Evolutionary conservation across 37 sponge, comb jelly and placozoan species (phyloP), one percentile per base, ranked within the genome.

Genomic region (Corticium candelabrum): DNA sequence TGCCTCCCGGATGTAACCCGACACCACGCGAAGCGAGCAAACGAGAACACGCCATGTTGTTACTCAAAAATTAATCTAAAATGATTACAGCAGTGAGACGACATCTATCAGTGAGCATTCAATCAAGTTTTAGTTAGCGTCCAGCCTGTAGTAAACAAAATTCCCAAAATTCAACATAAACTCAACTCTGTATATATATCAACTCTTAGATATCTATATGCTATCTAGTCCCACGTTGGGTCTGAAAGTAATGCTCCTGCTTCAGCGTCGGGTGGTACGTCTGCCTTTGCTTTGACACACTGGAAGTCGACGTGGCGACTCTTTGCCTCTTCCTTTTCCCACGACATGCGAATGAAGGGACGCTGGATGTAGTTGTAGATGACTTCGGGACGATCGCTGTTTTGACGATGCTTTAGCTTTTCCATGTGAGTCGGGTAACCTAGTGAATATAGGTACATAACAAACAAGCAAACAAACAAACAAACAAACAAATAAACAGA

Each of bases 271-370:
- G 94, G 94, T 37, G 87, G 85, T 56, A 94, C 89, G 67, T 85
- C 90, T 34, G 93, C 86, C 38, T 91, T 91, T 32, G 88, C 70
- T 35, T 87, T 88, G 43, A 96, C 94, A 77, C 88, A 90, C 0
- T 89, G 88, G 76, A 96, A 96, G 86, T 96, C 98, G 7, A 96
- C 98, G 71, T 96, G 98, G 77, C 98, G 81, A 76, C 91, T 88
- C 76, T 90, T 90, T 0, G 87, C 86, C 40, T 96, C 98, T 29
- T 96, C 94, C 70, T 90, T 93, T 76, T 96, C 98, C 98, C 98
- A 96, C 1, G 91, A 90, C 73, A 89, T 83, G 38, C 84, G 41
- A 30, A 96, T 43, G 76, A 90, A 96, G 68, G 98, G 98, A 1
- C 98, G 81, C 78, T 96, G 98, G 31, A 93, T 83, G 76, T 96